These are phyloP conservation scores for Penaeus indicus DNA, from an alignment of 1,140 invertebrate species.

Conservation along the genomic window DNA sequence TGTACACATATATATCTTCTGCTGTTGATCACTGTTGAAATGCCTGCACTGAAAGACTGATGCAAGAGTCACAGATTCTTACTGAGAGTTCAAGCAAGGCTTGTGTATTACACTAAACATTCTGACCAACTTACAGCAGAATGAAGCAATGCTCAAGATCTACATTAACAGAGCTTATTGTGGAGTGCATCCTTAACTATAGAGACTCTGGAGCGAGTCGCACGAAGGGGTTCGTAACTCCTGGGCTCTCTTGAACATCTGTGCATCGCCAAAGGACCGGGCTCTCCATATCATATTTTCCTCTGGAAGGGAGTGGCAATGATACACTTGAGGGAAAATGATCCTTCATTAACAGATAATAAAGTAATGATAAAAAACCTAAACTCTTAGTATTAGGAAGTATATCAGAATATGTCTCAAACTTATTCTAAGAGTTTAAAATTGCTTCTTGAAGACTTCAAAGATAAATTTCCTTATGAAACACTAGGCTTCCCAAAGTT, in stretches of 20 bases:
- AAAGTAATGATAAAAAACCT: too few relatives aligned
- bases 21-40: neutral
- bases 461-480: too few relatives aligned
- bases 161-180: neutral
- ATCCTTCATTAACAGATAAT: too few relatives aligned
- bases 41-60: neutral
- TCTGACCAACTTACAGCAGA: neutral
- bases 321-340: too few relatives aligned
- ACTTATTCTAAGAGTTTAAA: too few relatives aligned
- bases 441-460: too few relatives aligned
- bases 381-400: too few relatives aligned
- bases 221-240: slow-evolving; percentile 90
- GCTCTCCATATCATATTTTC: slow-evolving; percentile 91
- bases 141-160: neutral
- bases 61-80: neutral
- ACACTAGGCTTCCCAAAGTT: neutral
- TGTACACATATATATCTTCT: neutral
- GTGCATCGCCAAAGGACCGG: slow-evolving; percentile 83
- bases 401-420: too few relatives aligned
- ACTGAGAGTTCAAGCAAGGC: too few relatives aligned
- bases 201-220: slow-evolving; percentile 82
- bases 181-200: slow-evolving; percentile 63
- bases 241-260: slow-evolving; percentile 83
- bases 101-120: too few relatives aligned
- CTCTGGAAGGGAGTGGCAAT: slow-evolving; percentile 74